Evolutionary conservation across 2,797 vertebrate species (phyloP).

Genomic region (Potorous gilbertii): DNA sequence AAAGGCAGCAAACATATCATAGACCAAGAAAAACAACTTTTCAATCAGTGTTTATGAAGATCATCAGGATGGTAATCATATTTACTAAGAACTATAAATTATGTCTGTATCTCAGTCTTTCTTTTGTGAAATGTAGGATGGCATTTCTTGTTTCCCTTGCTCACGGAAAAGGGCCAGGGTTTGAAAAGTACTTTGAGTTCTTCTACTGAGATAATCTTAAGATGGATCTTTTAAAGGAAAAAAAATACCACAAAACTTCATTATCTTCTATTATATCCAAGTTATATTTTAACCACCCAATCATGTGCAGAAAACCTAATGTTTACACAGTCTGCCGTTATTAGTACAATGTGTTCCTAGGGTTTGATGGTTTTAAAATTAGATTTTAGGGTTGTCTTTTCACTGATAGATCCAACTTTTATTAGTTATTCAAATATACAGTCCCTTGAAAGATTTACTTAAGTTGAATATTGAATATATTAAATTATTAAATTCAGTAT

Average conservation of each 20-base stretch:
- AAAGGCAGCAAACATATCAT: background rate
- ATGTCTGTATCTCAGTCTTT: background rate
- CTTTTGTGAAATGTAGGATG: background rate
- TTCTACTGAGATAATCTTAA: constrained; percentile 14
- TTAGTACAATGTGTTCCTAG: background rate
- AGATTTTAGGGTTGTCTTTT: background rate
- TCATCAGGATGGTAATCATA: background rate
- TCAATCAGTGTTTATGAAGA: background rate
- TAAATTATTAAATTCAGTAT: background rate
- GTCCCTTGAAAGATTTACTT: background rate
- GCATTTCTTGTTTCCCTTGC: constrained; percentile 21
- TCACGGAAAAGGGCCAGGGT: constrained; percentile 15
- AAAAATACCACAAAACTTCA: background rate
- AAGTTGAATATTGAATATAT: background rate
- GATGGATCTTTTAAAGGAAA: constrained; percentile 25
- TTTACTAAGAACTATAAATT: background rate
- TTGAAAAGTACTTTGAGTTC: constrained; percentile 12
- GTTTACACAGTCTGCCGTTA: background rate
- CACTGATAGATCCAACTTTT: background rate
- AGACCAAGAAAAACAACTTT: constrained; percentile 13
- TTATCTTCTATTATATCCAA: constrained; percentile 4
- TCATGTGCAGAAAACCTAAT: background rate
- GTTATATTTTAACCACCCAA: constrained; percentile 11
- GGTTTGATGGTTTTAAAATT: background rate
- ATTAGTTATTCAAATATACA: background rate